Evolutionary conservation across 2,888 invertebrate species (phyloP).

Genomic region (Trissolcus japonicus): DNA sequence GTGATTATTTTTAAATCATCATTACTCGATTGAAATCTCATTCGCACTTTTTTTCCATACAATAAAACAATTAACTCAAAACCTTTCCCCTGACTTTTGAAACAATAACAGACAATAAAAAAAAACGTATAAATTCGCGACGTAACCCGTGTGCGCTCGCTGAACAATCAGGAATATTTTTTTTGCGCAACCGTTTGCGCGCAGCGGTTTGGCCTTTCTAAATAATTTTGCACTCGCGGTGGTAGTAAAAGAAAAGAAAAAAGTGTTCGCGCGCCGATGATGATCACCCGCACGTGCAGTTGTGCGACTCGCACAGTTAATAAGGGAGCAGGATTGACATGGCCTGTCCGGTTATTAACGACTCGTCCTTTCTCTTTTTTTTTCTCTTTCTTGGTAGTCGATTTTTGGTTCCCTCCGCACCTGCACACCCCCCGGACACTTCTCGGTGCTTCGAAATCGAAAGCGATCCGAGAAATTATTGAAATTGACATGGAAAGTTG

Average conservation of each 20-base stretch:
- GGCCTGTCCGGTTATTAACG: constrained; percentile 38
- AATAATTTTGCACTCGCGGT: constrained; percentile 24
- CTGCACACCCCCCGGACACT: not conserved
- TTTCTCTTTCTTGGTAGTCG: constrained; percentile 1
- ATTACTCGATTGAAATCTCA: no score
- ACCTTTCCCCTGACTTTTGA: not conserved
- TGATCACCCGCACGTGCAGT: constrained; percentile 35
- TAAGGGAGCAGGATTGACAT: constrained; percentile 33
- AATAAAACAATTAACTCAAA: not conserved
- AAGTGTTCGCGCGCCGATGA: constrained; percentile 12
- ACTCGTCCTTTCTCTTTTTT: constrained; percentile 15
- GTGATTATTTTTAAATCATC: no score
- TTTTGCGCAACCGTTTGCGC: constrained; percentile 23
- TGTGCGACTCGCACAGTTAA: constrained; percentile 34
- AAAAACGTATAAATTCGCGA: constrained; percentile 6
- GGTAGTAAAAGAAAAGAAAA: constrained; percentile 3
- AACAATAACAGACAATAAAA: constrained; percentile 8
- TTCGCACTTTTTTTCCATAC: not conserved
- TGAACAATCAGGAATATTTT: constrained; percentile 10
- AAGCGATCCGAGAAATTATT: constrained; percentile 41
- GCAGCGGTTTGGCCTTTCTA: constrained; percentile 32
- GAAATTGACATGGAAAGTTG: constrained; percentile 40
- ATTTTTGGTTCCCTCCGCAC: constrained; percentile 1
- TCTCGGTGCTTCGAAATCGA: constrained; percentile 28
- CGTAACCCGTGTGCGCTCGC: not conserved